These are phyloP conservation scores for Protosalanx chinensis DNA, from an alignment of 2,797 vertebrate genomes.

Conservation along the genomic window DNA sequence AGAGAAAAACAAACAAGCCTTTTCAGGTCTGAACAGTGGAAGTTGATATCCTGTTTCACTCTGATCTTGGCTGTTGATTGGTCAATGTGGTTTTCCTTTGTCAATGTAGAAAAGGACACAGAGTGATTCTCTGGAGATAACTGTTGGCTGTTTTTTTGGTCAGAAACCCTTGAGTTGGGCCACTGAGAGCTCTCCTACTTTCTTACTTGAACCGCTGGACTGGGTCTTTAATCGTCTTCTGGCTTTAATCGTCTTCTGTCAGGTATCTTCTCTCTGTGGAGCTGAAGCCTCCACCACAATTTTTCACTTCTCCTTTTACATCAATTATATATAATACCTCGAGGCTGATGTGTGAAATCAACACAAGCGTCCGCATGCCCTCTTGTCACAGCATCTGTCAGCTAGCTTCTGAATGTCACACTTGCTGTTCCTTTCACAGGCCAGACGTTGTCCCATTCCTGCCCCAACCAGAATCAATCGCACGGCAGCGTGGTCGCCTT, in stretches of 20 bases:
- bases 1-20: background rate
- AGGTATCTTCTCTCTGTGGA: slow-evolving; percentile 17
- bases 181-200: slow-evolving; percentile 17
- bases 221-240: slow-evolving; percentile 6
- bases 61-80: background rate
- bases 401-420: no score
- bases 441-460: no score
- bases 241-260: slow-evolving; percentile 21
- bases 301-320: slow-evolving; percentile 7
- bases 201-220: background rate
- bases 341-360: slow-evolving; percentile 19
- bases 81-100: background rate
- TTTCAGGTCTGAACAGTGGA: background rate
- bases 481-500: no score
- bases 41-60: background rate
- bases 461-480: no score
- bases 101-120: background rate
- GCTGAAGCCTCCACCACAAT: no score
- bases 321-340: slow-evolving; percentile 16
- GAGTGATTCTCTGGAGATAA: background rate
- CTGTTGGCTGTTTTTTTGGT: background rate
- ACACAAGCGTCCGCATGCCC: no score
- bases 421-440: no score
- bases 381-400: no score
- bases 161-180: background rate